These are phyloP conservation scores for Xenopus borealis DNA, from an alignment of 2,113 vertebrate genomes.

Conservation along the genomic window DNA sequence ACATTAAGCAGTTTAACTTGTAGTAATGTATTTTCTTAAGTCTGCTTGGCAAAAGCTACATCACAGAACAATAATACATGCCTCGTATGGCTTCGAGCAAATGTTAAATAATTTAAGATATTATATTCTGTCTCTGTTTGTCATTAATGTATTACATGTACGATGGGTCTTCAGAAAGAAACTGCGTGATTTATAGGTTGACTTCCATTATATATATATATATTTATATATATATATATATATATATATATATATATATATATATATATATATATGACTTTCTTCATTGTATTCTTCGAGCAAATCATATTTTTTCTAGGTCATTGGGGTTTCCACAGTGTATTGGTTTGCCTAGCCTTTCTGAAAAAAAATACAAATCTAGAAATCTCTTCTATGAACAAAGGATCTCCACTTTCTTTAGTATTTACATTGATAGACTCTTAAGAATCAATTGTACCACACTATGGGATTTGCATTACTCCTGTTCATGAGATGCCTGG, in stretches of 20 bases:
- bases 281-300: not conserved
- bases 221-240: not conserved
- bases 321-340: not conserved
- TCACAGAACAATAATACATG: constrained; percentile 2
- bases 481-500: no score
- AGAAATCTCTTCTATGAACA: no score
- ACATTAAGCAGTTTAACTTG: constrained; percentile 15
- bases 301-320: no score
- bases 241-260: not conserved
- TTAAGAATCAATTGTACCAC: no score
- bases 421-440: no score
- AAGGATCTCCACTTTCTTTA: no score
- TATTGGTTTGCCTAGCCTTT: no score
- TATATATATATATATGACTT: no score
- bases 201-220: not conserved
- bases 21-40: constrained; percentile 11
- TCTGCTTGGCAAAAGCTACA: not conserved
- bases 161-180: not conserved
- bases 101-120: not conserved
- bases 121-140: not conserved
- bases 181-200: not conserved
- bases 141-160: not conserved
- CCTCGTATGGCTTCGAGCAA: constrained; percentile 1
- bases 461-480: no score
- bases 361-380: no score